Evolutionary conservation across 2,113 vertebrate genomes (phyloP), one percentile per base, ranked within the genome.

Genomic region (Brevimyrus niger): DNA sequence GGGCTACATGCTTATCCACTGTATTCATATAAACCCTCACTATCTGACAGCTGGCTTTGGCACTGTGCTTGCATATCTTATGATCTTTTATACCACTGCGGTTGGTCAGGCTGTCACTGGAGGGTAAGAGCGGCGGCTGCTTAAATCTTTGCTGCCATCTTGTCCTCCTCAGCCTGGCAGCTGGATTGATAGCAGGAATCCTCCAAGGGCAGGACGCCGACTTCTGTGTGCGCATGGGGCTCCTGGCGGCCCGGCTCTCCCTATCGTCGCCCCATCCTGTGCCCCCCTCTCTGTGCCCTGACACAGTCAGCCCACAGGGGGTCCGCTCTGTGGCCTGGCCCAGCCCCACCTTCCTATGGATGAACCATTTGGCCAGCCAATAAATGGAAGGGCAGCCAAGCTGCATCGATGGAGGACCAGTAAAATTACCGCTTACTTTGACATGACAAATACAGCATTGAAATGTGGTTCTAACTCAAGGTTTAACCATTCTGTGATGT

Each of bases 151-250:
- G 31, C 61, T 31, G 11, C 8, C 4, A 9, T 53, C 88, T 0
- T 35, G 91, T 84, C 92, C 86, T 90, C 88, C 88, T 17, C 94
- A 98, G 97, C 93, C 93, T 98, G 90, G 96, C 96, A 91, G 96
- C 97, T 35, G 97, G 96, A 27, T 90, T 98, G 23, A 96, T 98
- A 15, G 94, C 95, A 1, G 97, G 97, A 21, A 93, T 97, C 8
- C 92, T 97, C 3, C 94, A 94, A 88, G 91, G 92, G 3, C 89
- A 92, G 5, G 94, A 97, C 91, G 96, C 96, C 2, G 93, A 96
- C 85, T 94, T 90, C 89, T 98, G 97, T 88, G 94, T 97, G 73
- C 91, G 91, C 76, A 96, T 97, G 95, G 95, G 95, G 11, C 95
- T 98, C 3, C 92, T 97, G 27, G 96, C 97, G 53, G 97, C 97